Percentiles rank a stretch among this genome's conserved stretches.
Evolutionary conservation across 2,113 vertebrate species (phyloP).

Genomic region (Podarcis muralis): DNA sequence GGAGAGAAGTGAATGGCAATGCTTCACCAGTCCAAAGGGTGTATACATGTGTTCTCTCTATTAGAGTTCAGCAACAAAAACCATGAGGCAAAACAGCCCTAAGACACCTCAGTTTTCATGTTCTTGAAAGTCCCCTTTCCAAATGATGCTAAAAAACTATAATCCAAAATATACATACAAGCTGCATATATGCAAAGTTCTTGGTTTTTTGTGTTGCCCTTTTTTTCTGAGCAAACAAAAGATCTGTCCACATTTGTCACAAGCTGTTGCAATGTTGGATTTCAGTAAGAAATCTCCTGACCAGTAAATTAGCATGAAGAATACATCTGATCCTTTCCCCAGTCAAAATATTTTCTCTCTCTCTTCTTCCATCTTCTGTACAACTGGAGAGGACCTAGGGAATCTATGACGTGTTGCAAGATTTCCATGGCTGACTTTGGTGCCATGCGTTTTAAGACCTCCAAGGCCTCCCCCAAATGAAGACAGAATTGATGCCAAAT

Average conservation of each 20-base stretch:
- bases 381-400: background rate
- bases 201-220: background rate
- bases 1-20: too few species aligned
- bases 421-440: too few species aligned
- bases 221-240: background rate
- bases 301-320: background rate
- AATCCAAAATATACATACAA: constrained; percentile 37
- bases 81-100: constrained; percentile 61
- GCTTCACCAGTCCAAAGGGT: too few species aligned
- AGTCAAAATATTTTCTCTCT: background rate
- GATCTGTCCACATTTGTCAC: background rate
- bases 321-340: constrained; percentile 11
- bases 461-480: too few species aligned
- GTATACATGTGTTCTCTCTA: constrained; percentile 89
- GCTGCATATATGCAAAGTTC: background rate
- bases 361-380: background rate
- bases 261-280: background rate
- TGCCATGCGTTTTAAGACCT: too few species aligned
- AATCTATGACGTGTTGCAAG: too few species aligned
- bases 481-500: too few species aligned
- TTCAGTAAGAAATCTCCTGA: background rate
- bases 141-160: constrained; percentile 42
- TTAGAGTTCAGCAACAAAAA: constrained; percentile 88
- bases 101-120: constrained; percentile 52
- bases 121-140: constrained; percentile 6